phyloP scores from a whole-genome alignment of 2,113 vertebrate genomes.

The Mus musculus region DNA sequence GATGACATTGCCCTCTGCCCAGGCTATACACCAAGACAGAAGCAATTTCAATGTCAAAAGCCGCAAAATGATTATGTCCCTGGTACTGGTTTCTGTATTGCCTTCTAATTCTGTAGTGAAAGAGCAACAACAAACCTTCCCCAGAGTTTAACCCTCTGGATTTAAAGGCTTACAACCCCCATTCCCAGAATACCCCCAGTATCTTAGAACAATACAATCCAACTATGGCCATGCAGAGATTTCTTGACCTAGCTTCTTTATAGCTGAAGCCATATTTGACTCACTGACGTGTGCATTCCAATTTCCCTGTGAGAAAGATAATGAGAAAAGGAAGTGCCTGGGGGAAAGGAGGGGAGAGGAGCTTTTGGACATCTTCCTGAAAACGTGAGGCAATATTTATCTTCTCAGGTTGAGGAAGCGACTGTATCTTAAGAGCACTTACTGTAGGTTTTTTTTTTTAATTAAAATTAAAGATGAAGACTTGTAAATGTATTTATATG shows the following conservation, averaged over 20 bases:
- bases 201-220: neutral
- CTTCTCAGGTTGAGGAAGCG: constrained; percentile 52
- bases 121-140: neutral
- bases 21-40: neutral
- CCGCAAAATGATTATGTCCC: neutral
- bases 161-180: neutral
- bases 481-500: constrained; percentile 44
- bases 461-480: constrained; percentile 49
- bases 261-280: constrained; percentile 66
- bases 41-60: neutral
- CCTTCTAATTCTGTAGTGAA: neutral
- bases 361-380: constrained; percentile 60
- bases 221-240: constrained; percentile 18
- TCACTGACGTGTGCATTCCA: constrained; percentile 66
- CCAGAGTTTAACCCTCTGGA: neutral
- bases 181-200: neutral
- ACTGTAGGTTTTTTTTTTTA: neutral
- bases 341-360: constrained; percentile 30
- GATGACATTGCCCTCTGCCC: neutral
- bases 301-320: constrained; percentile 73
- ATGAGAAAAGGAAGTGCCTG: constrained; percentile 74
- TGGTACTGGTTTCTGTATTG: neutral
- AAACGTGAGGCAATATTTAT: constrained; percentile 74
- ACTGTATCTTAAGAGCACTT: constrained; percentile 4
- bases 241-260: constrained; percentile 43